Evolutionary conservation across 2,113 vertebrate species (phyloP), one percentile per base, ranked within the genome.

Genomic region (Pygoscelis antarcticus): DNA sequence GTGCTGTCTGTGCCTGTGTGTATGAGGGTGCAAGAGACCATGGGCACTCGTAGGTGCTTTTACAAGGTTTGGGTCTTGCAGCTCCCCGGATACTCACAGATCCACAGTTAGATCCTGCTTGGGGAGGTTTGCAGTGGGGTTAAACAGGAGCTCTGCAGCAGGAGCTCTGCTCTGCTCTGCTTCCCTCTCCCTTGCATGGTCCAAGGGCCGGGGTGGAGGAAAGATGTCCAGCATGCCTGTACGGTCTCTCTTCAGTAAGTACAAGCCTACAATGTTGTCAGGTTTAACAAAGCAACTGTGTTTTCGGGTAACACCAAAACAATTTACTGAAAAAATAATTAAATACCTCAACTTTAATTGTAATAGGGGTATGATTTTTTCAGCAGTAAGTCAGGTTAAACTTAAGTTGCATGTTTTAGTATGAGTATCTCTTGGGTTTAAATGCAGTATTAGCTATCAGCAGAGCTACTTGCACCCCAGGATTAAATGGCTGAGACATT

Each of bases 21-120:
- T 34, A 22, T 8, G 72, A 65, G 13, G 7, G 11, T 1, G 0
- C 11, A n/a, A 68, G 52, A 71, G 19, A 55, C 30, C 40, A 15
- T 21, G 13, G 65, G 10, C 13, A 6, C 27, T 82, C 3, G 0
- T 6, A 42, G 19, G 22, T 75, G 30, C 19, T 83, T 68, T 86
- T 79, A 30, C 34, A 69, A 47, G 40, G 32, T 23, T 36, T 34
- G 34, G 18, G 30, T 68, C 27, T 88, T 68, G 30, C 27, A 84
- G 30, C 8, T 66, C 11, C 16, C 5, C 0, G 0, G 16, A 14
- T 61, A 40, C 34, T 52, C 23, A 19, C 18, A 83, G 89, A 83
- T 83, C 14, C 20, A 25, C 38, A 61, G 13, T 46, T n/a, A 57
- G 36, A 40, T 88, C 34, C 75, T 89, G 9, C 13, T 75, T 66